These are phyloP conservation scores for Dipodomys merriami DNA, from an alignment of 2,113 vertebrate species.

Conservation along the genomic window DNA sequence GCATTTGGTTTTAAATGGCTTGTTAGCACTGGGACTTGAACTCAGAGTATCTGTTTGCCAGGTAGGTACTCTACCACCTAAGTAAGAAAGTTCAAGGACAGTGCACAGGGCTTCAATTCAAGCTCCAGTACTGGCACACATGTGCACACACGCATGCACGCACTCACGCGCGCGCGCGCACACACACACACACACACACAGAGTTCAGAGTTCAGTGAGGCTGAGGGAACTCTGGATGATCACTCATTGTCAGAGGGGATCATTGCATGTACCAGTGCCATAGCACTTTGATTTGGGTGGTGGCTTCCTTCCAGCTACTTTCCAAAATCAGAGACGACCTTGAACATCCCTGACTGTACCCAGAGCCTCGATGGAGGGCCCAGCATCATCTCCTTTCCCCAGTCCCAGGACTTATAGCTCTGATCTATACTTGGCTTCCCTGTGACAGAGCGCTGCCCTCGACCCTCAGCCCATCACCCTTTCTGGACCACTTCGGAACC, in stretches of 20 bases:
- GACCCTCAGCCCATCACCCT: neutral
- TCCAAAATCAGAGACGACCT: neutral
- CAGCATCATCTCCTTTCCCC: neutral
- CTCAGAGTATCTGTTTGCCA: too few relatives aligned
- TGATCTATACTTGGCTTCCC: neutral
- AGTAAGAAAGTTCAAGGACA: too few relatives aligned
- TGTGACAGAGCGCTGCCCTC: neutral
- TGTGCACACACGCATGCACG: too few relatives aligned
- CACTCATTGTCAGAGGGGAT: neutral
- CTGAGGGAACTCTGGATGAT: rapidly evolving
- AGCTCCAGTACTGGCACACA: too few relatives aligned
- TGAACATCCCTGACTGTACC: neutral
- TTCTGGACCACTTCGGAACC: neutral
- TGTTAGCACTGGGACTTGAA: too few relatives aligned
- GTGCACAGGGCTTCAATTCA: too few relatives aligned
- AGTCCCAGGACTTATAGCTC: rapidly evolving
- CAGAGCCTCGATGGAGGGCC: neutral
- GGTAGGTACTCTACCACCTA: too few relatives aligned
- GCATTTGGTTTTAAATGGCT: too few relatives aligned
- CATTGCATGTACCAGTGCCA: rapidly evolving
- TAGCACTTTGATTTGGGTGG: neutral
- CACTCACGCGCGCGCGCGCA: too few relatives aligned
- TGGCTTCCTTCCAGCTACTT: neutral
- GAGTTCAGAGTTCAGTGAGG: neutral
- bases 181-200: too few relatives aligned